Evolutionary conservation across 2,797 vertebrate species (phyloP), one percentile per base, ranked within the genome.

Genomic region (Alfaro cultratus): DNA sequence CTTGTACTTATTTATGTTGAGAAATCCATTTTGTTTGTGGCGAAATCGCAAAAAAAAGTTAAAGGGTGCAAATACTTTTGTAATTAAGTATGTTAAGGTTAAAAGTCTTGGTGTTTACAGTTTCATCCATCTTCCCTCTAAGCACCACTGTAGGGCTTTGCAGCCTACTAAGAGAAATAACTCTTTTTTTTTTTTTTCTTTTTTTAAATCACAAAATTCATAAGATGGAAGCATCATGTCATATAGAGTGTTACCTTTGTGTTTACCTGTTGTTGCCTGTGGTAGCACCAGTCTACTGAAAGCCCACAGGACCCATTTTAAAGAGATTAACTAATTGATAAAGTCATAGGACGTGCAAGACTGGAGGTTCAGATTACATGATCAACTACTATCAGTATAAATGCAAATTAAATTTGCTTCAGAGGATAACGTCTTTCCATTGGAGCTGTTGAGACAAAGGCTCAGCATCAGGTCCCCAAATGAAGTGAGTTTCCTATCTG

Each of bases 401-500:
- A n/a, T 29, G 26, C n/a, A 31, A 60, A 75, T 45, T n/a, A 10
- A 60, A 53, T 26, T 29, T 21, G 36, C 73, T 75, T 55, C 39
- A 43, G 16, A 87, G 10, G 13, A 13, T 36, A 45, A 80, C 76
- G 31, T 55, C 23, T 73, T 80, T 79, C 73, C 73, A 10, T 84
- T 74, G 18, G 39, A 82, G 34, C n/a, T 31, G 49, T 79, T 75
- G 26, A 51, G 12, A 39, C 51, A 31, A 80, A n/a, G 81, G 77
- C 77, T 70, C 75, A 31, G 76, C 71, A 68, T 80, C 73, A 47
- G 41, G 47, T 39, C 74, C 11, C 68, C 81, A 81, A 89, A 90
- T 87, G 78, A 90, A 91, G 81, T 85, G 85, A 72, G 80, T 83
- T 77, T 47, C 73, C 64, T 87, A 89, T 90, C 89, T 79, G 70